Evolutionary conservation across 2,797 vertebrate species (phyloP).

Genomic region (Malacoctenus gilli): DNA sequence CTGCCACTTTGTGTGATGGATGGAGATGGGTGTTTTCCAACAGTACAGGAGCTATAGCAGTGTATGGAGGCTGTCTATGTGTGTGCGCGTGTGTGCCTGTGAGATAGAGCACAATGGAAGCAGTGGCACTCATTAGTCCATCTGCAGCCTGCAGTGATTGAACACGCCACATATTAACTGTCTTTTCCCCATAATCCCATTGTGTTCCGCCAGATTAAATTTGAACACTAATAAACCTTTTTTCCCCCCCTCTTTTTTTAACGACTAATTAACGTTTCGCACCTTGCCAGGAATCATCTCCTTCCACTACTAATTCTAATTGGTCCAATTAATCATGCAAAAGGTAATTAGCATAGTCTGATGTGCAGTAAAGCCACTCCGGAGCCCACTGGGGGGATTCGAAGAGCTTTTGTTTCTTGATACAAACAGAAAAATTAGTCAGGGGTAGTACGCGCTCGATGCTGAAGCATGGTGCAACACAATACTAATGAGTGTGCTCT

Average conservation of each 20-base stretch:
- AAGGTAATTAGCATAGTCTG: conserved; percentile 86
- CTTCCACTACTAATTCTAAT: conserved; percentile 84
- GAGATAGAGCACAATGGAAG: conserved; percentile 62
- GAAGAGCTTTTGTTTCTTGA: conserved; percentile 79
- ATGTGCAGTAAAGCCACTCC: conserved; percentile 81
- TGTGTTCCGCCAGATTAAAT: conserved; percentile 81
- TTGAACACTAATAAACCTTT: conserved; percentile 83
- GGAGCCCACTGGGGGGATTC: conserved; percentile 74
- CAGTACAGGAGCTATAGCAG: conserved; percentile 52
- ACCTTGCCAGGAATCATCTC: conserved; percentile 85
- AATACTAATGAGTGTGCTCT: conserved; percentile 78
- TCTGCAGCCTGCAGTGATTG: conserved; percentile 70
- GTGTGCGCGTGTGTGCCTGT: conserved; percentile 9
- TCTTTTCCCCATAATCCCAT: conserved; percentile 79
- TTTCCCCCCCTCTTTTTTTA: too few relatives aligned
- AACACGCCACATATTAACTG: conserved; percentile 77
- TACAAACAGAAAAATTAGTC: conserved; percentile 84
- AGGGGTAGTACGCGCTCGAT: conserved; percentile 75
- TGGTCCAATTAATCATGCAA: conserved; percentile 86
- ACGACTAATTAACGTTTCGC: conserved; percentile 84
- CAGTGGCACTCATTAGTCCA: conserved; percentile 75
- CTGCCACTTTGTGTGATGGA: conserved; percentile 73
- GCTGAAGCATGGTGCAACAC: conserved; percentile 69
- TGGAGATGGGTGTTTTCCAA: conserved; percentile 69
- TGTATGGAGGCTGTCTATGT: conserved; percentile 15